Evolutionary conservation across 2,113 vertebrate genomes (phyloP).

Genomic region (Neoarius graeffei): DNA sequence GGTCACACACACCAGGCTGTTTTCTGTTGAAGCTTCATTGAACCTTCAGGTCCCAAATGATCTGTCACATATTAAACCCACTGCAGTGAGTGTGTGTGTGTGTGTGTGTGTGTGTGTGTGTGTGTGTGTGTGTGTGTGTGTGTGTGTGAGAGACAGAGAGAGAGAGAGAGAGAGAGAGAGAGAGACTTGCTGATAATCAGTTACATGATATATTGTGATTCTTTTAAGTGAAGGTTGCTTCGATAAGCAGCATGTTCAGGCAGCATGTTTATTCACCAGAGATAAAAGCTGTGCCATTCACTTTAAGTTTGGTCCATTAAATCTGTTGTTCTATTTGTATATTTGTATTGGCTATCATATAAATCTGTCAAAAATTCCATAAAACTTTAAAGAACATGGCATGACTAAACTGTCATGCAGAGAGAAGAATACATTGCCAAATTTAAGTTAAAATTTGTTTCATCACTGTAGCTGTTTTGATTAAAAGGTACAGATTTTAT

Average conservation of each 20-base stretch:
- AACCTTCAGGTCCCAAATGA: constrained; percentile 10
- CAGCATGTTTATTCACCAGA: neutral
- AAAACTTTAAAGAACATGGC: neutral
- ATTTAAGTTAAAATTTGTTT: neutral
- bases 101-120: constrained; percentile 2
- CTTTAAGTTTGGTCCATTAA: neutral
- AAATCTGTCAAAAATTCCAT: neutral
- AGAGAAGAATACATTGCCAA: neutral
- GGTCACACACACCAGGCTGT: neutral
- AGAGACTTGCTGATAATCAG: neutral
- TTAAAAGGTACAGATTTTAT: neutral
- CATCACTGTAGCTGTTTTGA: neutral
- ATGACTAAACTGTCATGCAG: neutral
- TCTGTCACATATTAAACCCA: constrained; percentile 12
- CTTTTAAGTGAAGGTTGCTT: neutral
- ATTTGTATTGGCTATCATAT: neutral
- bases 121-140: neutral
- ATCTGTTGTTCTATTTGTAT: neutral
- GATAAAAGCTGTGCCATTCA: neutral
- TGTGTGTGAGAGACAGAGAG: neutral
- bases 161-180: neutral
- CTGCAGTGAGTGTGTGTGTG: neutral
- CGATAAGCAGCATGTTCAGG: neutral
- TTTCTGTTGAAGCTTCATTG: constrained; percentile 3
- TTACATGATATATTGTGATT: constrained; percentile 18